Conservation (phyloP, 1,140 invertebrate genomes). For the Meloidogyne exigua region DNA sequence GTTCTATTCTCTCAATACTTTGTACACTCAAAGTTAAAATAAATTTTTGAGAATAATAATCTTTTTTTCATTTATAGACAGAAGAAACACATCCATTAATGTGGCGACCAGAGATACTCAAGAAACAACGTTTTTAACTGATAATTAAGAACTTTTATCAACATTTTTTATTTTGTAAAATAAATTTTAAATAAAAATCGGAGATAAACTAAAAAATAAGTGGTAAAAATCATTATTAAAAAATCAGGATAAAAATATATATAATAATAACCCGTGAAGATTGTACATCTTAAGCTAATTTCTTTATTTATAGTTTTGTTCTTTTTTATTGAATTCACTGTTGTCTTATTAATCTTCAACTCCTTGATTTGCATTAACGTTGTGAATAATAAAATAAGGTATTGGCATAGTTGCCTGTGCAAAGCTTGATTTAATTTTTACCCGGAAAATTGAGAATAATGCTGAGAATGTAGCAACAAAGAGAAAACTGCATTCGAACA, state of each 20-base stretch:
- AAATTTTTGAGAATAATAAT: slow-evolving; percentile 4
- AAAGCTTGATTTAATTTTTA: slow-evolving; percentile 16
- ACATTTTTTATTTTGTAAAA: slow-evolving; percentile 7
- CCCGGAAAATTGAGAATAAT: slow-evolving; percentile 11
- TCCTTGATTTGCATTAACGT: background rate
- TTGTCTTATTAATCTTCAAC: background rate
- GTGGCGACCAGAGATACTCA: slow-evolving; percentile 91
- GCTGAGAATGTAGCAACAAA: slow-evolving; percentile 17
- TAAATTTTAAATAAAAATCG: background rate
- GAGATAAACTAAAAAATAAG: background rate
- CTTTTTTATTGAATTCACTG: background rate
- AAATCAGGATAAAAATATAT: background rate
- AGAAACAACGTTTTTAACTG: slow-evolving; percentile 67
- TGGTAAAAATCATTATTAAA: background rate
- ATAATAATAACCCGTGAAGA: background rate
- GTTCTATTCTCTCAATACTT: too few relatives aligned
- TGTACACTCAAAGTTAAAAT: background rate
- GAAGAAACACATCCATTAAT: slow-evolving; percentile 95
- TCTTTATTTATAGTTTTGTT: background rate
- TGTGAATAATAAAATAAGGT: background rate
- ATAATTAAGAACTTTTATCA: background rate
- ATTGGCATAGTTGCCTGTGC: slow-evolving; percentile 5
- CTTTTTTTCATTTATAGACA: slow-evolving; percentile 69
- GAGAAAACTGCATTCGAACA: slow-evolving; percentile 20
- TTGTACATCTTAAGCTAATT: background rate